A percentile compares a stretch with the other conserved stretches of the same genome.
Evolutionary conservation across 2,797 vertebrate species (phyloP).

Genomic region (Euphonia xanthogaster): DNA sequence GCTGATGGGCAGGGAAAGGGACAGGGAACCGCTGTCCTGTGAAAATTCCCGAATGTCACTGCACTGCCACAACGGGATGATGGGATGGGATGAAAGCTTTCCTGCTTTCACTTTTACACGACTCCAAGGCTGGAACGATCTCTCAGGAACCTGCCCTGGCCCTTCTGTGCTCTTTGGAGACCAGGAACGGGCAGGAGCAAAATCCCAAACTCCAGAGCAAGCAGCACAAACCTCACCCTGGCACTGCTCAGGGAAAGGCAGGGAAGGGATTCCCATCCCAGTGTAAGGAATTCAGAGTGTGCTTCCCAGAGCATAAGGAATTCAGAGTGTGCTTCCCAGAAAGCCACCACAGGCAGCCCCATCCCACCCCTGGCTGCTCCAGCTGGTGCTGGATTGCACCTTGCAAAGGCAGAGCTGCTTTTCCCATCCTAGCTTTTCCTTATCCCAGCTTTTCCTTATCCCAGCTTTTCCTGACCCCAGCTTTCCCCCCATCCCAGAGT

Average conservation of each 20-base stretch:
- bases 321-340: rapidly evolving
- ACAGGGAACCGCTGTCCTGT: rapidly evolving
- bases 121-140: background rate
- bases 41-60: background rate
- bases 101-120: background rate
- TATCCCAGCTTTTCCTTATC: background rate
- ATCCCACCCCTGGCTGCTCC: background rate
- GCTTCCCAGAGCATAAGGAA: background rate
- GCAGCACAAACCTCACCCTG: background rate
- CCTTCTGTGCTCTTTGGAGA: background rate
- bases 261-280: background rate
- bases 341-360: background rate
- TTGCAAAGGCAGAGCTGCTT: background rate
- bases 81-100: background rate
- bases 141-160: background rate
- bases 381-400: background rate
- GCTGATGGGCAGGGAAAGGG: background rate
- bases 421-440: background rate
- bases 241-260: background rate
- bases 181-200: rapidly evolving
- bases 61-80: background rate
- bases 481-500: background rate
- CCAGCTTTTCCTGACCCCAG: background rate
- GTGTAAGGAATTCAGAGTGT: rapidly evolving
- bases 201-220: background rate